These are phyloP conservation scores for Pissodes strobi DNA, from an alignment of 1,140 invertebrate species.

Conservation along the genomic window DNA sequence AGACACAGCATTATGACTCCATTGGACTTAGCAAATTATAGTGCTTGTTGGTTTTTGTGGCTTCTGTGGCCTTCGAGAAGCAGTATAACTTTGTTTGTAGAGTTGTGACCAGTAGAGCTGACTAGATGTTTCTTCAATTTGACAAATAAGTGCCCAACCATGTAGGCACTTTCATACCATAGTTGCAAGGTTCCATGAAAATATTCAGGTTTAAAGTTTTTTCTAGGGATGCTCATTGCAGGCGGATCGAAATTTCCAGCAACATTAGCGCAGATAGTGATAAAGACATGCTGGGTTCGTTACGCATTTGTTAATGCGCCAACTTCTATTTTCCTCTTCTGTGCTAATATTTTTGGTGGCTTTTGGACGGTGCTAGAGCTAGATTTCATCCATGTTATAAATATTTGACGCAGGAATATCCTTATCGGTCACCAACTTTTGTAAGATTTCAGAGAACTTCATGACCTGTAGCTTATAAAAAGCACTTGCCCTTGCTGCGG, in stretches of 20 bases:
- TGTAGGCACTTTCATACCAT: neutral
- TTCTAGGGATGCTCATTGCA: too few species aligned
- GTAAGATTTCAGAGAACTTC: neutral
- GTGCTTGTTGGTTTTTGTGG: neutral
- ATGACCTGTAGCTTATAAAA: neutral
- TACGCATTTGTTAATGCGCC: neutral
- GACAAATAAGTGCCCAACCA: neutral
- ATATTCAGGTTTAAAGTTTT: neutral
- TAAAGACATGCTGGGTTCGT: neutral
- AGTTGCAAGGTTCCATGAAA: neutral
- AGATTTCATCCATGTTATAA: neutral
- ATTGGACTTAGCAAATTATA: neutral
- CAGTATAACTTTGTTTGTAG: neutral
- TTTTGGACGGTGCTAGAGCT: neutral
- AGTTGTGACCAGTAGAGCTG: too few species aligned
- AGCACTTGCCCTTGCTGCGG: neutral
- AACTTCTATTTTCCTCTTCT: neutral
- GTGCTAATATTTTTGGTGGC: neutral
- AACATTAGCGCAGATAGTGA: neutral
- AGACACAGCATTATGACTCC: neutral
- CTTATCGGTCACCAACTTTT: too few species aligned
- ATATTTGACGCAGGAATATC: neutral
- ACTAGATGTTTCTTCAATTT: neutral
- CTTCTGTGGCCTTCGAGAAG: neutral
- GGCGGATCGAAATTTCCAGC: too few species aligned